These are phyloP conservation scores for Platorchestia sp. DNA, from an alignment of 1,140 invertebrate genomes.

Conservation along the genomic window DNA sequence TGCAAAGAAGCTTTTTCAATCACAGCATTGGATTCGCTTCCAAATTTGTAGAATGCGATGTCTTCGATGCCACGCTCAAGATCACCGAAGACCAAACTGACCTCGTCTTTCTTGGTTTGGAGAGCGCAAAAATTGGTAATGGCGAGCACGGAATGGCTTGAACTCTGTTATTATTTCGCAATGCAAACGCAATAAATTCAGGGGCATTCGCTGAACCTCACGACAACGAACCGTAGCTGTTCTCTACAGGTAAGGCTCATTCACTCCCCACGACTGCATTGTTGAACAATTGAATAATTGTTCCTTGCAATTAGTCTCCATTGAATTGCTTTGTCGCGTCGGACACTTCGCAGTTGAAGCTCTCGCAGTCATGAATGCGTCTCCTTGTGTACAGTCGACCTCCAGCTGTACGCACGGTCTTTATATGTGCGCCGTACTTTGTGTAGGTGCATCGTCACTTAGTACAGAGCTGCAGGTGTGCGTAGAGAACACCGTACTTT, in stretches of 20 bases:
- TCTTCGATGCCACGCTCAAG: not conserved
- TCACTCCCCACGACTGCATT: not conserved
- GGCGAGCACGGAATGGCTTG: conserved; percentile 12
- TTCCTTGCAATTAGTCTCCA: conserved; percentile 41
- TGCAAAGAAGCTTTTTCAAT: not conserved
- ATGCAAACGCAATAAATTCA: conserved; percentile 31
- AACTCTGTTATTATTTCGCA: conserved; percentile 25
- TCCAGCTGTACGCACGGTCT: not conserved
- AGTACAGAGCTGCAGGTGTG: not conserved
- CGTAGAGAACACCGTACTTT: not conserved
- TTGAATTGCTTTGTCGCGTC: not conserved
- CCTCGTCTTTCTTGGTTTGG: not conserved
- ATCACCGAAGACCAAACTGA: not conserved
- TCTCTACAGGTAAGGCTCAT: not conserved
- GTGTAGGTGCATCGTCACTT: not conserved
- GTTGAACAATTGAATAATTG: conserved; percentile 42
- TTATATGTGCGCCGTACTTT: not conserved
- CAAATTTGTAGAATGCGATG: not conserved
- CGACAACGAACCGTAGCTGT: not conserved
- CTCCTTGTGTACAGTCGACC: not conserved
- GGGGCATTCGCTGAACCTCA: not conserved
- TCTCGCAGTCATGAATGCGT: not conserved
- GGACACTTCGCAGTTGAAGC: not conserved
- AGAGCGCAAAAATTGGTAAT: not conserved
- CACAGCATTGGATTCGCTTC: conserved; percentile 1